Evolutionary conservation across 1,140 invertebrate genomes (phyloP).

Genomic region (Aleiodes sp.): DNA sequence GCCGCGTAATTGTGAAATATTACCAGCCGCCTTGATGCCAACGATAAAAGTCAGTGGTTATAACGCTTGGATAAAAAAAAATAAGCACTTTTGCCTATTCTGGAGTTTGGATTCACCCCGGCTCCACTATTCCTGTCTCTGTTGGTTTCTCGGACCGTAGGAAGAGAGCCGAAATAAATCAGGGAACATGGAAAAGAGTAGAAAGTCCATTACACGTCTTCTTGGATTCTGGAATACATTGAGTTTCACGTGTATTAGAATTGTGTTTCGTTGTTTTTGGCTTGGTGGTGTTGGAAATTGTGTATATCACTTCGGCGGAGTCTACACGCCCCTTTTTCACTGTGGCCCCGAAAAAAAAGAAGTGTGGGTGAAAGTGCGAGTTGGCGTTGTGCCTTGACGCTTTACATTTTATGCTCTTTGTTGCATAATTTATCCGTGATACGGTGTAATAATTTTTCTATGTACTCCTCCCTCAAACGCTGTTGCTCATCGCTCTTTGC

Average conservation of each 20-base stretch:
- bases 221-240: slow-evolving; percentile 3
- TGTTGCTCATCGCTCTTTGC: too few species aligned
- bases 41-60: slow-evolving; percentile 43
- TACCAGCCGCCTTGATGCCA: slow-evolving; percentile 44
- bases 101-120: neutral
- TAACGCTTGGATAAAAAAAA: neutral
- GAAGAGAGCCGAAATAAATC: slow-evolving; percentile 53
- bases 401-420: neutral
- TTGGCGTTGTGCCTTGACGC: slow-evolving; percentile 10
- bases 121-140: slow-evolving; percentile 4
- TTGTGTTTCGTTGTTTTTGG: slow-evolving; percentile 4
- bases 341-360: neutral
- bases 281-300: slow-evolving; percentile 26
- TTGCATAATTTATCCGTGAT: slow-evolving; percentile 17
- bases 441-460: slow-evolving; percentile 6
- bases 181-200: slow-evolving; percentile 28
- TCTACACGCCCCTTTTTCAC: neutral
- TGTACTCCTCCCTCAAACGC: slow-evolving; percentile 28
- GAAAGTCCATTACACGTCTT: neutral
- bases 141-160: neutral
- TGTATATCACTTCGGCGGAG: neutral
- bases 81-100: slow-evolving; percentile 49
- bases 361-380: neutral
- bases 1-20: slow-evolving; percentile 62
- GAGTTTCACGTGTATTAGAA: neutral